Conservation (phyloP, 2,888 invertebrate species). For the Hirtodrosophila histrioides region DNA sequence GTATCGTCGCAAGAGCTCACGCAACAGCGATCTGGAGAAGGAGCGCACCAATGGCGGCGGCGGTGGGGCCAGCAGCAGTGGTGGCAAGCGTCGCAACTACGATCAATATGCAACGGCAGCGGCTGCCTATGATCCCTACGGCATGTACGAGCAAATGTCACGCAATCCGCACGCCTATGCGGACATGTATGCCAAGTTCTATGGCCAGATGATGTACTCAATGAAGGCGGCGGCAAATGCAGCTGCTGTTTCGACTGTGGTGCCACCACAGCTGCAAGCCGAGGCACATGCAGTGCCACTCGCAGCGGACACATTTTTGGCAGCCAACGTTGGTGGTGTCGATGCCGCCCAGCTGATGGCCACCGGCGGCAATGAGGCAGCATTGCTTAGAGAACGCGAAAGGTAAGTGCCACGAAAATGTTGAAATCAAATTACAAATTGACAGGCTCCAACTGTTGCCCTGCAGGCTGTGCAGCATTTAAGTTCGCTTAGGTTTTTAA, state of each 20-base stretch:
- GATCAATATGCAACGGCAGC: slow-evolving; percentile 41
- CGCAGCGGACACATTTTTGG: no score
- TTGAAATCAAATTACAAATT: no score
- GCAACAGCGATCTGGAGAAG: slow-evolving; percentile 82
- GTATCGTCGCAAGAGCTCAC: slow-evolving; percentile 82
- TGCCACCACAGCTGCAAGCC: slow-evolving; percentile 7
- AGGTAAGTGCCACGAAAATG: slow-evolving; percentile 42
- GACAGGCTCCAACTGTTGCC: no score
- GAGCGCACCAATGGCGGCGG: slow-evolving; percentile 55
- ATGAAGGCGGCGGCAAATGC: slow-evolving; percentile 58
- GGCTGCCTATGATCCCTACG: slow-evolving; percentile 51
- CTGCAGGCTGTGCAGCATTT: no score
- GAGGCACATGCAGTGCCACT: slow-evolving; percentile 3
- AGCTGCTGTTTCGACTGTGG: slow-evolving; percentile 14
- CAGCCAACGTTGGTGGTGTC: slow-evolving; percentile 5
- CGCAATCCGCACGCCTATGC: slow-evolving; percentile 62
- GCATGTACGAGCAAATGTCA: slow-evolving; percentile 66
- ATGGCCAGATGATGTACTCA: slow-evolving; percentile 68
- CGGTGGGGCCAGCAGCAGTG: slow-evolving; percentile 25
- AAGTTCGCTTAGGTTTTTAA: no score
- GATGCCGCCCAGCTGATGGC: slow-evolving; percentile 19
- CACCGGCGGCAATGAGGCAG: slow-evolving; percentile 46
- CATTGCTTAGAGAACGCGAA: slow-evolving; percentile 60
- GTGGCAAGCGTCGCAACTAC: slow-evolving; percentile 54
- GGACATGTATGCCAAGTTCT: slow-evolving; percentile 68